A percentile compares a stretch with the other conserved stretches of the same genome.
Evolutionary conservation across 2,113 vertebrate species (phyloP).

Genomic region (Terrapene triunguis): DNA sequence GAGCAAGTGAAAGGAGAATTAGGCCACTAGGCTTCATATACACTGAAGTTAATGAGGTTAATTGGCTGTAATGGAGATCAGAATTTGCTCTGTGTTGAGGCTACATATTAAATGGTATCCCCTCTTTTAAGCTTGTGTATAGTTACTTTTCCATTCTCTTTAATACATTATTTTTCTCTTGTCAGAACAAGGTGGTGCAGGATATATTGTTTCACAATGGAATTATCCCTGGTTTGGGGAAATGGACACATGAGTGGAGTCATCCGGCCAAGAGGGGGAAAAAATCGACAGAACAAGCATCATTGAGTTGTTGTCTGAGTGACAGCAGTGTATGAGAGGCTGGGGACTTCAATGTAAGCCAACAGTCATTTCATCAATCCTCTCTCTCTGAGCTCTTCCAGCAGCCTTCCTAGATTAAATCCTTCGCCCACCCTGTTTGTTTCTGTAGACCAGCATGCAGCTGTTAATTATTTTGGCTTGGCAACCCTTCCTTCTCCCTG

Average conservation of each 20-base stretch:
- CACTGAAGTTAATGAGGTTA: neutral
- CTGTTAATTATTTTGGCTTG: slow-evolving; percentile 19
- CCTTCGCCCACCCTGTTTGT: neutral
- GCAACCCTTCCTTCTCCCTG: neutral
- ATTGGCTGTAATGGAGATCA: neutral
- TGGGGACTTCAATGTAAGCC: neutral
- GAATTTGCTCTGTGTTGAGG: neutral
- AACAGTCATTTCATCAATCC: neutral
- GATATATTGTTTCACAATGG: slow-evolving; percentile 38
- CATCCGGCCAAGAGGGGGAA: neutral
- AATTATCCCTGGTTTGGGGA: slow-evolving; percentile 18
- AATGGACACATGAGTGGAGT: slow-evolving; percentile 16
- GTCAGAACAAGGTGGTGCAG: slow-evolving; percentile 32
- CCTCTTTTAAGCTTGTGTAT: neutral
- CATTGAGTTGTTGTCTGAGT: neutral
- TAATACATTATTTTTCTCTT: neutral
- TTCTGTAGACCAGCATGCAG: neutral
- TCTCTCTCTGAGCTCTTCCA: neutral
- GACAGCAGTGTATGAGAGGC: neutral
- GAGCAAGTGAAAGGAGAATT: neutral
- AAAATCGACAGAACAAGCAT: neutral
- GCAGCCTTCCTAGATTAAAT: neutral
- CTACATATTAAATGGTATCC: neutral
- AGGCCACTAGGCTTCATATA: neutral
- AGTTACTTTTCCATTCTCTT: neutral